Base-by-base conservation (phyloP, 2,888 invertebrate genomes). In the Acleris literana region DNA sequence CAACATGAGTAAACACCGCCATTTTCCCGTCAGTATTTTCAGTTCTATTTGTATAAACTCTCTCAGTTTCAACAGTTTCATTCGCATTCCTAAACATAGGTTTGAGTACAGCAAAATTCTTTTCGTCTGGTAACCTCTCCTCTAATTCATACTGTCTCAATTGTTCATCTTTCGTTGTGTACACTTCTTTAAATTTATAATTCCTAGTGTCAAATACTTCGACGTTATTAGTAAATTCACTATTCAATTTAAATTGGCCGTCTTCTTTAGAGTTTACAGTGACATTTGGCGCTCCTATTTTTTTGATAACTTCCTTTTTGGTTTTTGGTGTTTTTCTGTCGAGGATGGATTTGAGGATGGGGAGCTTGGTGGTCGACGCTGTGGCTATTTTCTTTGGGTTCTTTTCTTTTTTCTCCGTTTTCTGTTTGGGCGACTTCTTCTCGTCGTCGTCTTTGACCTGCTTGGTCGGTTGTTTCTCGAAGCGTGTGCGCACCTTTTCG, bases 11-110 rank as follows among this genome's bases (percentile, higher is more conserved):
- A 68, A 79, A 90, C 2, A 89, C 82, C 18, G 88, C 87, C 73
- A 91, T 73, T 59, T 90, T 90, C 0, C 90, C 91, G 56, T 91
- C 91, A 0, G 89, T 87, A 58, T 84, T 87, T 7, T 84, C 85
- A 1, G 72, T 62, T 33, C 76, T 71, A 18, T 72, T 73, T 0
- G 72, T 17, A 33, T 80, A 82, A 0, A 82, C 81, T 0, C 70
- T 67, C 3, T 73, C 69, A 0, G 72, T 77, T 3, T 65, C 60
- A 5, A 73, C 73, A 48, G 72, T 69, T 0, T 73, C 18, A 29
- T 75, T 73, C 4, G 72, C 76, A 25, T 71, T 71, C 48, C 78
- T 75, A 25, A 77, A 79, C 46, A 85, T 77, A 0, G 86, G 82
- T 25, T 83, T 75, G 0, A 87, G 69, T 5, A 79, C 77, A 0